Evolutionary conservation across 2,888 invertebrate species (phyloP).

Genomic region (Anorthoa munda): DNA sequence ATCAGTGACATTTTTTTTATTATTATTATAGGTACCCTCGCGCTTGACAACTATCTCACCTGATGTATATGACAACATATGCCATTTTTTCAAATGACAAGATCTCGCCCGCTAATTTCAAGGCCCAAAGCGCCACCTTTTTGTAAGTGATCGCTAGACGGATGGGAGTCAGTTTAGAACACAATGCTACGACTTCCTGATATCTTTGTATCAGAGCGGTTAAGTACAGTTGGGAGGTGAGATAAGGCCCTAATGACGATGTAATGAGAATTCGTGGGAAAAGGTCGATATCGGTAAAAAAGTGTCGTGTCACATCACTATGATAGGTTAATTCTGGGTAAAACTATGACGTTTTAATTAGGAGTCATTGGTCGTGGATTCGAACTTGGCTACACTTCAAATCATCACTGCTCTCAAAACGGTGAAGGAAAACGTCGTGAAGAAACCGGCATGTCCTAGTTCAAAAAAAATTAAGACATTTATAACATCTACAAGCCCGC

Average conservation of each 20-base stretch:
- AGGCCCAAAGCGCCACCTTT: slow-evolving; percentile 61
- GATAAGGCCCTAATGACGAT: slow-evolving; percentile 71
- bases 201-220: slow-evolving; percentile 67
- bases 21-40: too few species aligned
- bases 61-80: too few species aligned
- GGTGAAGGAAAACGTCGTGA: too few species aligned
- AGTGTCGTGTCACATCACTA: slow-evolving; percentile 41
- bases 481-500: too few species aligned
- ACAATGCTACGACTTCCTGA: slow-evolving; percentile 77
- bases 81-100: not conserved
- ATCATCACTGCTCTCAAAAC: too few species aligned
- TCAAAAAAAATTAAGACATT: too few species aligned
- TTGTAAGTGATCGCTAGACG: slow-evolving; percentile 68
- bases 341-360: not conserved
- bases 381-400: too few species aligned
- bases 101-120: slow-evolving; percentile 43
- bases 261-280: slow-evolving; percentile 65
- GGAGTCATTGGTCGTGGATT: too few species aligned
- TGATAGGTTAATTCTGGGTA: slow-evolving; percentile 30
- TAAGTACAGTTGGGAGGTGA: slow-evolving; percentile 69
- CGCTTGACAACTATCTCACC: too few species aligned
- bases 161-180: slow-evolving; percentile 74
- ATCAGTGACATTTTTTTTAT: not conserved
- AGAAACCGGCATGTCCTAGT: too few species aligned
- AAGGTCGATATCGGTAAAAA: slow-evolving; percentile 65